These are phyloP conservation scores for Odocoileus hemionus DNA, from an alignment of 2,113 vertebrate genomes.

Conservation along the genomic window DNA sequence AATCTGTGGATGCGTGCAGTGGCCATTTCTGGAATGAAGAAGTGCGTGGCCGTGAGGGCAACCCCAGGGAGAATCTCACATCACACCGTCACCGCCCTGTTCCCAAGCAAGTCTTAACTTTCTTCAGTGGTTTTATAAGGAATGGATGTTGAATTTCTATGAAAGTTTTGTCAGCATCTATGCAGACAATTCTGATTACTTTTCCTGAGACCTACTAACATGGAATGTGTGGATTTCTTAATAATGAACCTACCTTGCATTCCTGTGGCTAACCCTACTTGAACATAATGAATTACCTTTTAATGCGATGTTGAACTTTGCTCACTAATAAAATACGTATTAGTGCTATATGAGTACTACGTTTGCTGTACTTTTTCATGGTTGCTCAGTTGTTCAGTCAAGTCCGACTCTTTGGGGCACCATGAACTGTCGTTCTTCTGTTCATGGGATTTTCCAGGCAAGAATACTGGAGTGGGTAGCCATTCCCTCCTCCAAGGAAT, in stretches of 20 bases:
- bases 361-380: neutral
- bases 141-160: neutral
- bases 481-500: neutral
- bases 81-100: constrained; percentile 81
- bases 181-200: constrained; percentile 1
- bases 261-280: neutral
- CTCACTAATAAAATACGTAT: neutral
- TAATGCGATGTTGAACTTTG: neutral
- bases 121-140: neutral
- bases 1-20: constrained; percentile 80
- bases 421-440: neutral
- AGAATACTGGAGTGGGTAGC: neutral
- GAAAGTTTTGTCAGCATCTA: neutral
- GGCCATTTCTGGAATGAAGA: constrained; percentile 82
- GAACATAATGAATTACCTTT: neutral
- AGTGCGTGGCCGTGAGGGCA: constrained; percentile 80
- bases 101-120: neutral
- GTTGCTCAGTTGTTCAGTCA: neutral
- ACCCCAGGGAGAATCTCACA: constrained; percentile 89
- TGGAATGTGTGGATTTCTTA: neutral
- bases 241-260: neutral
- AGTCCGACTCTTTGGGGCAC: neutral
- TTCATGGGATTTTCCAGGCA: neutral
- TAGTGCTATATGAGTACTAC: neutral
- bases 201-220: neutral